These are phyloP conservation scores for Pristionchus maxplancki DNA, from an alignment of 2,888 invertebrate species.

Conservation along the genomic window DNA sequence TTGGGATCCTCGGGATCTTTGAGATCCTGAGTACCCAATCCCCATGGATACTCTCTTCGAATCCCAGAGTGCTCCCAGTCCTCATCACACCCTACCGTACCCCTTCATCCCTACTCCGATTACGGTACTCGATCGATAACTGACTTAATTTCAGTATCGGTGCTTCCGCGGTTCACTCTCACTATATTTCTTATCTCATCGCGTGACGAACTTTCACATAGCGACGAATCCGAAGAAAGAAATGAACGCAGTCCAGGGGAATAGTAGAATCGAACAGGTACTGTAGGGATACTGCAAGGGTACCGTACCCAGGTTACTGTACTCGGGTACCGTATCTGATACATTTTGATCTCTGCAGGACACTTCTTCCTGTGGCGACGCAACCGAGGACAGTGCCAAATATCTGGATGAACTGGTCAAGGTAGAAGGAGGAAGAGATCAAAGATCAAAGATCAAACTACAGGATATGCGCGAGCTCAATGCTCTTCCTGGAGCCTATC, in stretches of 20 bases:
- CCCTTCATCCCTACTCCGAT: not conserved
- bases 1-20: not conserved
- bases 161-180: not conserved
- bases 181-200: not conserved
- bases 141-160: not conserved
- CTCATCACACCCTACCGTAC: not conserved
- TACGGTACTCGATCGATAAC: constrained; percentile 11
- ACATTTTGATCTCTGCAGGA: not conserved
- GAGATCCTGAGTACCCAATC: not conserved
- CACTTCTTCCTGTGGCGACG: not conserved
- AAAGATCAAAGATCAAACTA: not conserved
- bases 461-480: constrained; percentile 50
- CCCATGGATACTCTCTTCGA: not conserved
- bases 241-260: not conserved
- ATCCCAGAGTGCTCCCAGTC: not conserved
- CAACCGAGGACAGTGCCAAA: constrained; percentile 2
- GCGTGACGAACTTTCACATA: not conserved
- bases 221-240: not conserved
- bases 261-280: not conserved
- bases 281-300: not conserved
- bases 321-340: not conserved
- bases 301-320: not conserved
- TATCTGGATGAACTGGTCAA: constrained; percentile 48
- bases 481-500: constrained; percentile 5
- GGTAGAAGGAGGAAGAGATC: not conserved